These are phyloP conservation scores for Picathartes gymnocephalus DNA, from an alignment of 2,113 vertebrate species.

Conservation along the genomic window DNA sequence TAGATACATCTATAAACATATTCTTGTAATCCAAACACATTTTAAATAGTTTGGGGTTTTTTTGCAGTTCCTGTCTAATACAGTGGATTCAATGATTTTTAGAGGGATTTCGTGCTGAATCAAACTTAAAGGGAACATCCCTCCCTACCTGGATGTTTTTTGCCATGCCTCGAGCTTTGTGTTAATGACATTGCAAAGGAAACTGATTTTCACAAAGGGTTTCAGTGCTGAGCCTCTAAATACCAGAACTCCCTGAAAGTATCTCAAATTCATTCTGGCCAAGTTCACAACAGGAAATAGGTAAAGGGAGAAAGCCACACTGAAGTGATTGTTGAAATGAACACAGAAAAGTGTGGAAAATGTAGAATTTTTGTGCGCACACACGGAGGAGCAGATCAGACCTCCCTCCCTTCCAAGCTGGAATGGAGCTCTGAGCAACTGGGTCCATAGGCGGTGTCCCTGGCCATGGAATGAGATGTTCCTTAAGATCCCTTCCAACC, in stretches of 20 bases:
- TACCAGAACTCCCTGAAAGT: background rate
- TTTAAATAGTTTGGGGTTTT: background rate
- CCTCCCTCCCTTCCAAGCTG: background rate
- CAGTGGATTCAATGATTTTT: background rate
- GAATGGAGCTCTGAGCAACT: background rate
- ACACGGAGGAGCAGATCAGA: background rate
- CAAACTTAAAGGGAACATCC: background rate
- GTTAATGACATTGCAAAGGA: background rate
- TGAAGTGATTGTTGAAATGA: background rate
- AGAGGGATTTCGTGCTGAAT: background rate
- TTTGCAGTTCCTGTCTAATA: background rate
- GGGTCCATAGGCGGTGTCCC: background rate
- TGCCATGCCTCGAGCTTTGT: background rate
- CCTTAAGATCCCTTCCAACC: background rate
- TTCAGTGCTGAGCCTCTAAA: background rate
- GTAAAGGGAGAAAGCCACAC: background rate
- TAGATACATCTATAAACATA: background rate
- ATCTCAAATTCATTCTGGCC: background rate
- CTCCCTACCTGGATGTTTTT: background rate
- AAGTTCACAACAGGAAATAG: background rate
- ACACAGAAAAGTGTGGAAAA: background rate
- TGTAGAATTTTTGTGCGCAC: background rate
- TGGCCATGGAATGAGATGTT: background rate
- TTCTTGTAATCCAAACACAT: background rate
- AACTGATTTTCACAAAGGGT: background rate